These are phyloP conservation scores for Plemyria rubiginata DNA, from an alignment of 2,888 invertebrate genomes.

Conservation along the genomic window DNA sequence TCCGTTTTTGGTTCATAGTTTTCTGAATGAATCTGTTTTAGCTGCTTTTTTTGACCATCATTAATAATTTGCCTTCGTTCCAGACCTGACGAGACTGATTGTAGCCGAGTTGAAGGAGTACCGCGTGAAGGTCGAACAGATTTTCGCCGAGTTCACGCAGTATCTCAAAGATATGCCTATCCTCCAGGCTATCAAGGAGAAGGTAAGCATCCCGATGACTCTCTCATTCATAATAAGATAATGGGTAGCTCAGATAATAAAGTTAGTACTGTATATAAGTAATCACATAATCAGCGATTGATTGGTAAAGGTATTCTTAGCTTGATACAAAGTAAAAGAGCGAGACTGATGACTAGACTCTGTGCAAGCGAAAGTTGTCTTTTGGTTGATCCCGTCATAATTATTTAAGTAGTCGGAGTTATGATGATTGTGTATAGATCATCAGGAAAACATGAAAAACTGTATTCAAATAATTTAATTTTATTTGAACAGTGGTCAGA, in stretches of 20 bases:
- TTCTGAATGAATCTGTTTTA: not conserved
- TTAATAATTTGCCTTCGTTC: constrained; percentile 9
- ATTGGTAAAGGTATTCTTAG: no score
- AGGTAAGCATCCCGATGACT: constrained; percentile 52
- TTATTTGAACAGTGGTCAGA: constrained; percentile 61
- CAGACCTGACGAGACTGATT: constrained; percentile 73
- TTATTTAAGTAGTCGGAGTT: no score
- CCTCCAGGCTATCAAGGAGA: constrained; percentile 66
- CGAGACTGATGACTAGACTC: no score
- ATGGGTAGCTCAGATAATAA: no score
- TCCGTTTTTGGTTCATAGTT: not conserved
- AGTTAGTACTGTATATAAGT: no score
- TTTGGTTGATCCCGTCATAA: no score
- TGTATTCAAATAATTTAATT: not conserved
- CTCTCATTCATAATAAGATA: no score
- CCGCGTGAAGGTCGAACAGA: constrained; percentile 58
- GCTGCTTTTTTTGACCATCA: not conserved
- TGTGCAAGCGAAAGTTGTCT: no score
- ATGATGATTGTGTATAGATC: no score
- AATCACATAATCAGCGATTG: no score
- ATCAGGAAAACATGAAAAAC: not conserved
- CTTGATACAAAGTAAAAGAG: no score
- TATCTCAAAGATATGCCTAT: constrained; percentile 75
- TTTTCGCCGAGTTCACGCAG: constrained; percentile 61
- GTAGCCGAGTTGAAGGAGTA: constrained; percentile 75